A percentile compares a stretch with the other conserved stretches of the same genome.
Conservation (phyloP, 2,797 vertebrate species). For the Antrozous pallidus region DNA sequence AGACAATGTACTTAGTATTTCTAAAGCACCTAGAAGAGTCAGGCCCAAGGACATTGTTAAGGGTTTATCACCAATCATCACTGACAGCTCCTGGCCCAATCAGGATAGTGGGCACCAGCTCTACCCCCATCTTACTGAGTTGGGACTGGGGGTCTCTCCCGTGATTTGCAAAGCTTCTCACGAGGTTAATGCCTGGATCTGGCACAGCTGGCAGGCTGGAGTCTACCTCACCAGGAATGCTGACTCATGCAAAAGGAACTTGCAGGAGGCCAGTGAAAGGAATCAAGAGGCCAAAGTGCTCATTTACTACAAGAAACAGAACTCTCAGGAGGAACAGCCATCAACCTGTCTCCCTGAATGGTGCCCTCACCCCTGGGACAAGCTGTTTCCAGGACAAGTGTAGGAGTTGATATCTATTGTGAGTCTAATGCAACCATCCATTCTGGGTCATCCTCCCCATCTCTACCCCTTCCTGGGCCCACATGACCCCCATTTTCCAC, state of each 20-base stretch:
- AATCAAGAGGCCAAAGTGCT: background rate
- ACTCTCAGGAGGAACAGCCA: background rate
- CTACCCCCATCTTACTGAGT: accelerated
- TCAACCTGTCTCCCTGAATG: background rate
- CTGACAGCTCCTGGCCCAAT: too few species aligned
- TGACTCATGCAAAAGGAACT: background rate
- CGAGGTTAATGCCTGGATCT: background rate
- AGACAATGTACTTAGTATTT: background rate
- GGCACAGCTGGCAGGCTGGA: background rate
- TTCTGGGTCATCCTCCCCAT: background rate
- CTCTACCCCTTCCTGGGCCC: background rate
- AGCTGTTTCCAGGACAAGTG: background rate
- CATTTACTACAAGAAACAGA: background rate
- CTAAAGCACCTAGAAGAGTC: background rate
- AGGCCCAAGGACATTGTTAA: background rate
- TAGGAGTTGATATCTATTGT: background rate
- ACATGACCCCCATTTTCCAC: background rate
- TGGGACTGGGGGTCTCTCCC: background rate
- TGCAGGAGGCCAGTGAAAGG: background rate
- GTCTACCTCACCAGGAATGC: background rate
- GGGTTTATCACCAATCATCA: background rate
- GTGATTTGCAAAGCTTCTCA: too few species aligned
- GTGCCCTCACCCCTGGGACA: background rate
- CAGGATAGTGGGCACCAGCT: background rate
- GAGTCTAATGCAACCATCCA: background rate